Evolutionary conservation across 2,797 vertebrate genomes (phyloP).

Genomic region (Martes flavigula): DNA sequence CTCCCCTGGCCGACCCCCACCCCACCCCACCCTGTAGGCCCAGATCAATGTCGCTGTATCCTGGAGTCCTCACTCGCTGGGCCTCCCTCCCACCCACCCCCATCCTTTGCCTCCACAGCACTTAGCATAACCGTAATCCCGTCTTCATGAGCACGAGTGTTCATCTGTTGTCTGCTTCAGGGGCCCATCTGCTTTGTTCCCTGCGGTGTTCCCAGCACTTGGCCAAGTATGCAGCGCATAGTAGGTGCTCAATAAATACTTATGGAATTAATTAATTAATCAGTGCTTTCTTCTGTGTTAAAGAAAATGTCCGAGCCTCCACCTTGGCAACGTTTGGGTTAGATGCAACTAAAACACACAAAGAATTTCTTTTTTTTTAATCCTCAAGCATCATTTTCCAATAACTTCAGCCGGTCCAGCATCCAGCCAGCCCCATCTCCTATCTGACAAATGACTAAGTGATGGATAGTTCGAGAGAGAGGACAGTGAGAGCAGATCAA

Average conservation of each 20-base stretch:
- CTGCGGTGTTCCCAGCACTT: neutral
- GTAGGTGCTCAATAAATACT: neutral
- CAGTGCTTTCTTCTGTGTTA: neutral
- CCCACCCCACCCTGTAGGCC: no score
- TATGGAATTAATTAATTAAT: neutral
- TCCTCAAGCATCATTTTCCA: neutral
- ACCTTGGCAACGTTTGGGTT: neutral
- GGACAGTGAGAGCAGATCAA: neutral
- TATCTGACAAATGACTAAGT: neutral
- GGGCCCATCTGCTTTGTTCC: neutral
- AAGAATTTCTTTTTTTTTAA: neutral
- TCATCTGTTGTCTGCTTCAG: neutral
- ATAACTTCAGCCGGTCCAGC: fast-evolving
- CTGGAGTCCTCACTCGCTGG: no score
- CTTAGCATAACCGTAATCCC: neutral
- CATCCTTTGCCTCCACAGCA: neutral
- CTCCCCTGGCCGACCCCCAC: neutral
- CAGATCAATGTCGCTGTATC: neutral
- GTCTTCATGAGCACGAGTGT: neutral
- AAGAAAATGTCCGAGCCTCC: neutral
- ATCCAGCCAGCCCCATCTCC: neutral
- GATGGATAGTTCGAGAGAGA: neutral
- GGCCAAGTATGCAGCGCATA: neutral
- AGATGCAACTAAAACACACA: neutral
- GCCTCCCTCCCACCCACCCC: neutral